phyloP scores from a whole-genome alignment of 2,113 vertebrate genomes.

The Halcyon malimbica region DNA sequence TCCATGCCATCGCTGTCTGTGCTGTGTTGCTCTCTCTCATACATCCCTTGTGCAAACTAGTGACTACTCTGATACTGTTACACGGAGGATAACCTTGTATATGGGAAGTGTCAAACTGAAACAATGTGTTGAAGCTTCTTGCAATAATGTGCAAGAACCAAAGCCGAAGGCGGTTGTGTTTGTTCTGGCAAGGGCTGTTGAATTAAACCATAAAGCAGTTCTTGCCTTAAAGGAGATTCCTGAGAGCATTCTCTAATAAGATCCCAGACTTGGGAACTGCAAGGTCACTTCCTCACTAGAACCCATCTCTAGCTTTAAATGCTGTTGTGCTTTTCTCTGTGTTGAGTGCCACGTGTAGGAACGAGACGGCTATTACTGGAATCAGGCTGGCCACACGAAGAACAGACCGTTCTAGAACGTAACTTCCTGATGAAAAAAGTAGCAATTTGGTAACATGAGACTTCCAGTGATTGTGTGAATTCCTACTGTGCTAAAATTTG shows the following conservation, averaged over 20 bases:
- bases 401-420: not conserved
- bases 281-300: fast-evolving
- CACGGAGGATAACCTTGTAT: fast-evolving
- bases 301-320: not conserved
- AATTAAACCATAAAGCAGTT: not conserved
- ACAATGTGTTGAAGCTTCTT: not conserved
- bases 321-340: not conserved
- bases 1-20: not conserved
- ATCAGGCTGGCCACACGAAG: not conserved
- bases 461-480: not conserved
- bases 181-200: not conserved
- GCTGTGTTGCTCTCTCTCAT: not conserved
- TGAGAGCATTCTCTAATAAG: not conserved
- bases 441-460: fast-evolving
- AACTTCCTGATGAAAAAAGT: not conserved
- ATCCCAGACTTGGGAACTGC: not conserved
- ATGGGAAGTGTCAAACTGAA: not conserved
- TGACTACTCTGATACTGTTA: not conserved
- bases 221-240: not conserved
- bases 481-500: not conserved
- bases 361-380: not conserved
- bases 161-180: not conserved
- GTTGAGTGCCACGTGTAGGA: fast-evolving
- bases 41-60: not conserved
- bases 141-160: not conserved